Evolutionary conservation across 2,797 vertebrate species (phyloP), one percentile per base, ranked within the genome.

Genomic region (Pristis pectinata): DNA sequence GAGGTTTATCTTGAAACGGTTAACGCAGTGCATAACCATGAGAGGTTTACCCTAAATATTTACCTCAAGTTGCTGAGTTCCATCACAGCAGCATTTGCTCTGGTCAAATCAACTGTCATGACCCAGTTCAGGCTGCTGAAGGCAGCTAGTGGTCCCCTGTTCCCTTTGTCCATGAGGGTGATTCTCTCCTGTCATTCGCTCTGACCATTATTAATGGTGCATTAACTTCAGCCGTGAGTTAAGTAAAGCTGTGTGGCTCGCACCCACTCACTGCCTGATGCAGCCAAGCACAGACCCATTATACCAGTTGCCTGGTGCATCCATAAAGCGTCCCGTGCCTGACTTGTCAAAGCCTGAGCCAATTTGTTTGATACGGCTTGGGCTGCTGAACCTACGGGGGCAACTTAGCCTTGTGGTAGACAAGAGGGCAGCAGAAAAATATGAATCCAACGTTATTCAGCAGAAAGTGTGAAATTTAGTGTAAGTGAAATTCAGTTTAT

Each of bases 171-270:
- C 19, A 70, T 24, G 41, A 93, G 91, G 37, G n/a, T 44, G 93
- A 44, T 95, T 96, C 95, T 96, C 93, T 95, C 94, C 95, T 95
- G 96, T 95, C 97, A 96, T 96, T 97, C 96, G 96, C 96, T 95
- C 94, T 5, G 95, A 95, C 96, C 95, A 95, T 97, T 97, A 97
- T 96, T 97, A 97, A 97, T 97, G 96, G 96, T 95, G 96, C 96
- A 97, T 97, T 97, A 97, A 97, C 96, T 97, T 95, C 85, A 96
- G 95, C 96, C 79, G 74, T 3, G 96, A 96, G 96, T 96, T 96
- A 96, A 97, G 96, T 95, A 87, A 96, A 96, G 96, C 96, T 96
- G 95, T 96, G 96, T 96, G 96, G 95, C 95, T 95, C 95, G 80
- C 94, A 94, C 89, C 96, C 95, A 95, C 96, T 96, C 96, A 95